These are phyloP conservation scores for Acromyrmex charruanus DNA, from an alignment of 1,140 invertebrate genomes.

Conservation along the genomic window DNA sequence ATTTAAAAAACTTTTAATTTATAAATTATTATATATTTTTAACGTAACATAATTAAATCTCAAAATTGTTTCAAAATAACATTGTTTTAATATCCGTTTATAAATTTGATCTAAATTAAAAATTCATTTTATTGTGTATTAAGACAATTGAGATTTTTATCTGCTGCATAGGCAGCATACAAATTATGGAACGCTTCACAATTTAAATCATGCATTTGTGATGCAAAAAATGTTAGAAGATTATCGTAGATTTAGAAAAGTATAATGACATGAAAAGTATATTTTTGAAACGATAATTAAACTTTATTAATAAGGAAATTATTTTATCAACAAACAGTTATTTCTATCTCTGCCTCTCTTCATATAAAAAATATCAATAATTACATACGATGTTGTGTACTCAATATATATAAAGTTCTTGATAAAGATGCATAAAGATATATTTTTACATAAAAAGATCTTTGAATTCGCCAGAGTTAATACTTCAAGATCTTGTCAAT, in stretches of 20 bases:
- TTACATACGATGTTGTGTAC: not conserved
- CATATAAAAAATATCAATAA: constrained; percentile 2
- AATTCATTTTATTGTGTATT: not conserved
- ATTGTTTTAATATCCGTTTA: not conserved
- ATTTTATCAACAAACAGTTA: not conserved
- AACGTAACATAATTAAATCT: too few species aligned
- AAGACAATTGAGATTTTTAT: not conserved
- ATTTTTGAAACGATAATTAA: not conserved
- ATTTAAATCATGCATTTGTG: not conserved
- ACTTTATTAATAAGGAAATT: not conserved
- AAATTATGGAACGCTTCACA: not conserved
- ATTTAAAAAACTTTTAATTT: not conserved
- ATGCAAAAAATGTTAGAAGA: not conserved
- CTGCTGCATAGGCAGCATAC: not conserved
- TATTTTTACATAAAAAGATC: not conserved
- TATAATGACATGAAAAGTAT: not conserved
- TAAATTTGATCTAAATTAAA: not conserved
- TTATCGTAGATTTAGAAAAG: constrained; percentile 3
- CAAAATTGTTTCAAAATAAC: too few species aligned
- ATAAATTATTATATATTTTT: not conserved
- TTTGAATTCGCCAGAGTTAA: not conserved
- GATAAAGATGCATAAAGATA: not conserved
- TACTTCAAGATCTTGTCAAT: not conserved
- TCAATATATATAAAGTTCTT: not conserved
- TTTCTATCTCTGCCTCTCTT: not conserved